phyloP scores from a whole-genome alignment of 2,888 invertebrate genomes.

The Tolmerus cingulatus region DNA sequence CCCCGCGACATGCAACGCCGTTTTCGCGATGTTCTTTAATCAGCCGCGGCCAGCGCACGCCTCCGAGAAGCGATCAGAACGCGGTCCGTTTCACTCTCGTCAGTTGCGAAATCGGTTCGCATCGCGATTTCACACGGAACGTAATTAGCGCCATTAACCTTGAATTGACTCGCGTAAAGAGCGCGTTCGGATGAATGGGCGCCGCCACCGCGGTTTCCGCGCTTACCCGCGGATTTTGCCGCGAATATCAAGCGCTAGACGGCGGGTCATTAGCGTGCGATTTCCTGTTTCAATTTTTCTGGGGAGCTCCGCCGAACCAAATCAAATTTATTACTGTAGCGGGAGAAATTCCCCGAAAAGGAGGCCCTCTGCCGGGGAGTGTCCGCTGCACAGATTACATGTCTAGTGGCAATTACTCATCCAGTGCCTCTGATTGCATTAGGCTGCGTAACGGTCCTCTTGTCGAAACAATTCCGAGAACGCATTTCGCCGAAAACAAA shows the following conservation, averaged over 20 bases:
- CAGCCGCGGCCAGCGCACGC: not conserved
- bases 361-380: constrained; percentile 11
- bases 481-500: not conserved
- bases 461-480: not conserved
- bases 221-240: not conserved
- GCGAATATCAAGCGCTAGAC: not conserved
- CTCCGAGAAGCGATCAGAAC: constrained; percentile 2
- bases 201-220: not conserved
- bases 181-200: not conserved
- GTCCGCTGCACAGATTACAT: constrained; percentile 2
- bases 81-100: constrained; percentile 30
- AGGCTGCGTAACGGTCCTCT: not conserved
- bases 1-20: not conserved
- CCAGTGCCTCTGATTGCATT: not conserved
- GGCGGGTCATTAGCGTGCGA: constrained; percentile 14
- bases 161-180: constrained; percentile 23
- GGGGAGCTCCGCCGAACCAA: constrained; percentile 2
- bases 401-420: constrained; percentile 16
- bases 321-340: constrained; percentile 21
- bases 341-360: constrained; percentile 27
- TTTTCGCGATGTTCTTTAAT: constrained; percentile 11
- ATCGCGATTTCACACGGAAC: constrained; percentile 17
- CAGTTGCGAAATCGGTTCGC: constrained; percentile 15
- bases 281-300: constrained; percentile 31
- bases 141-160: constrained; percentile 35